Percentiles rank a stretch among this genome's conserved stretches.
Evolutionary conservation across 2,113 vertebrate genomes (phyloP).

Genomic region (Microcebus ravelobensis): DNA sequence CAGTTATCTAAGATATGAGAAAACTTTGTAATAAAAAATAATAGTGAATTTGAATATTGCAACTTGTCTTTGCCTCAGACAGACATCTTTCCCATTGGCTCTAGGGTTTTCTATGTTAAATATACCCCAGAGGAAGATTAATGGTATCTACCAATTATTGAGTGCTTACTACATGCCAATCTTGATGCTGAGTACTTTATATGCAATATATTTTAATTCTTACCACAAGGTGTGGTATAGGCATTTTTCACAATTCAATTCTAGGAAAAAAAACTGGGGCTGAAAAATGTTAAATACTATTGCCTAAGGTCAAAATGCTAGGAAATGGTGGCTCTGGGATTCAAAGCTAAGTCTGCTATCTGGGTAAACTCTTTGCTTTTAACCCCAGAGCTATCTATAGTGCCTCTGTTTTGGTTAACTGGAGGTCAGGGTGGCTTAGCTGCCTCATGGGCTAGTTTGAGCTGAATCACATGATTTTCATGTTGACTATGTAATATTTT

Average conservation of each 20-base stretch:
- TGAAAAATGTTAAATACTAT: neutral
- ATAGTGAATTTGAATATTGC: neutral
- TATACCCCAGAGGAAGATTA: neutral
- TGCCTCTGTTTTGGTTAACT: neutral
- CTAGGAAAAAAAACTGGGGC: neutral
- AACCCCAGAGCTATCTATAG: neutral
- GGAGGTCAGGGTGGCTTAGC: neutral
- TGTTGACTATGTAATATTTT: neutral
- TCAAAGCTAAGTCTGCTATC: neutral
- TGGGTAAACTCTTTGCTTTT: neutral
- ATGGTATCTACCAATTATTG: neutral
- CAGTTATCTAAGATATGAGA: neutral
- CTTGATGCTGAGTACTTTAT: neutral
- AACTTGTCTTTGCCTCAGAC: neutral
- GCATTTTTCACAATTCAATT: neutral
- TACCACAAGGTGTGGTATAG: neutral
- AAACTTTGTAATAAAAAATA: neutral
- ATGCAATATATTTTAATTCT: neutral
- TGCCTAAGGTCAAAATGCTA: neutral
- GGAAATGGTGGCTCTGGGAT: neutral
- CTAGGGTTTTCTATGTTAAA: neutral
- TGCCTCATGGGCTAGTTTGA: neutral
- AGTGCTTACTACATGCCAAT: neutral
- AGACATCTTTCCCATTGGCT: neutral
- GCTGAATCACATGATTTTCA: neutral